Conservation (phyloP, 2,113 vertebrate species). For the Nicator chloris region DNA sequence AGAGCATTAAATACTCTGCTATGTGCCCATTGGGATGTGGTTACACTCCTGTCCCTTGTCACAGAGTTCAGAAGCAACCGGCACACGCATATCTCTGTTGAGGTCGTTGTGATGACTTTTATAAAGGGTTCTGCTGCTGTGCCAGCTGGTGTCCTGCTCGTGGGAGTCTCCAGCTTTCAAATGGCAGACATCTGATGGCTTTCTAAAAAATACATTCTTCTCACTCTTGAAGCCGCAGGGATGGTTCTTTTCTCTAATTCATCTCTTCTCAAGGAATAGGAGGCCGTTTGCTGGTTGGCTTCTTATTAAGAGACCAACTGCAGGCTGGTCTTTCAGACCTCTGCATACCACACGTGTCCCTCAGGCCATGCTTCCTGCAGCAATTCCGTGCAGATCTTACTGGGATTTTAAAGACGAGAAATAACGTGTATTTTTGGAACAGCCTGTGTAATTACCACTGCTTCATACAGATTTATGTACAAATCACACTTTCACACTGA, state of each 20-base stretch:
- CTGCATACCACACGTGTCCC: fast-evolving
- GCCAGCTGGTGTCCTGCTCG: conserved; percentile 68
- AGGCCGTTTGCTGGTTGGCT: background rate
- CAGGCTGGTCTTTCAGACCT: background rate
- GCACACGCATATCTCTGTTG: conserved; percentile 70
- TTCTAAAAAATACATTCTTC: background rate
- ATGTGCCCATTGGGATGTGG: no score
- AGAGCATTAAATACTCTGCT: background rate
- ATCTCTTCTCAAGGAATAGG: background rate
- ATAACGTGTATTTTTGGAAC: background rate
- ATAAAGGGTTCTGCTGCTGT: conserved; percentile 74
- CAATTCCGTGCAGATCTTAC: fast-evolving
- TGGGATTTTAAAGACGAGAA: background rate
- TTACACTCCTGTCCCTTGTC: conserved; percentile 55
- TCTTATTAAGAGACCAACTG: background rate
- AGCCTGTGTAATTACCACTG: background rate
- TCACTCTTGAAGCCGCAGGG: background rate
- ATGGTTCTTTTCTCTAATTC: background rate
- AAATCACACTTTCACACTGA: background rate
- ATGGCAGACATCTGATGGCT: background rate
- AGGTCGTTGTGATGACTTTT: conserved; percentile 73
- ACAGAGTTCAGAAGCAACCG: conserved; percentile 75
- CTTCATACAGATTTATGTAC: background rate
- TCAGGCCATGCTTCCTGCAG: background rate
- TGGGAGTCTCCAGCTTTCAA: conserved; percentile 74